A percentile compares a stretch with the other conserved stretches of the same genome.
Conservation (phyloP, 2,888 invertebrate species). For the Lasioglossum marginatum region DNA sequence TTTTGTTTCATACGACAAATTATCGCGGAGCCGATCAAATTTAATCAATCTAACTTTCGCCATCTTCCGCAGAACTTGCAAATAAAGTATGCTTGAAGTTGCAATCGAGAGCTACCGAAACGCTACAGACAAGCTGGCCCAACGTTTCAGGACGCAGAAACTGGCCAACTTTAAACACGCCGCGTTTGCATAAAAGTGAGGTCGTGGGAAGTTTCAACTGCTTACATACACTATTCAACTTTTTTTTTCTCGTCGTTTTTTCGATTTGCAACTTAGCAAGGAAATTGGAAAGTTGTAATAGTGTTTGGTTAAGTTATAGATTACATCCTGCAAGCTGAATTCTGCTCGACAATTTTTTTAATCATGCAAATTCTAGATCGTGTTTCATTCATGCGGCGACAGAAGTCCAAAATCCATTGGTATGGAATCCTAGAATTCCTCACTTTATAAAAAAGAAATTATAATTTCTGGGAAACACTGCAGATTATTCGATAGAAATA, state of each 20-base stretch:
- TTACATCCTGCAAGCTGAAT: neutral
- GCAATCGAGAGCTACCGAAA: neutral
- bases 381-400: neutral
- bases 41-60: neutral
- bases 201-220: neutral
- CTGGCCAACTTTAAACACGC: slow-evolving; percentile 10
- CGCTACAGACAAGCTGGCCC: neutral
- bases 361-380: neutral
- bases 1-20: neutral
- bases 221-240: neutral
- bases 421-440: too few species aligned
- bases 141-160: neutral
- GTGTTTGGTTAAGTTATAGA: neutral
- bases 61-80: neutral
- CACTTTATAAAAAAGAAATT: neutral
- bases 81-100: neutral
- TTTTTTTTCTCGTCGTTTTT: neutral
- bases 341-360: neutral
- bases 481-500: neutral
- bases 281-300: slow-evolving; percentile 6
- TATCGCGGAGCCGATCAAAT: neutral
- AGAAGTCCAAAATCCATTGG: neutral
- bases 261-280: neutral
- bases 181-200: neutral
- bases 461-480: neutral